Evolutionary conservation across 37 sponge, comb jelly and placozoan species (phyloP), one percentile per base, ranked within the genome.

Genomic region (Ephydatia muelleri): DNA sequence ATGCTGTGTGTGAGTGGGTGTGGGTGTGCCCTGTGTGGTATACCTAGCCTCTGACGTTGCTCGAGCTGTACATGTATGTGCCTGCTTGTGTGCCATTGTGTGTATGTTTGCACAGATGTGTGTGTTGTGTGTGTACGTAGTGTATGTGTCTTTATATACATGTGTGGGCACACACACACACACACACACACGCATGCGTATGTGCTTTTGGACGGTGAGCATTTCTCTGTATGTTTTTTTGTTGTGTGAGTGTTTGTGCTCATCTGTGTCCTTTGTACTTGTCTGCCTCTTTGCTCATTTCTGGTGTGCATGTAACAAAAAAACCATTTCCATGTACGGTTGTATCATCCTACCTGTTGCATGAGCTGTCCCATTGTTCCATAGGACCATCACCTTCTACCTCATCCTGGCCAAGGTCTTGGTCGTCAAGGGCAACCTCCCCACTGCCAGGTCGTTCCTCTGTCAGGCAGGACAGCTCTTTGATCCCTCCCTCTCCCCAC

Each of bases 1-100:
- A 14, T 31, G 72, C 23, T 35, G 33, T 71, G 72, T 71, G 72
- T 13, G 72, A 25, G 78, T 48, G 78, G 13, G 78, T 29, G 47
- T 78, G 64, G 40, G 78, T 78, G 64, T 38, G 47, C n/a, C n/a
- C n/a, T n/a, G n/a, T n/a, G n/a, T n/a, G n/a, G n/a, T n/a, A n/a
- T n/a, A n/a, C n/a, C n/a, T n/a, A n/a, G n/a, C n/a, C n/a, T n/a
- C n/a, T n/a, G n/a, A n/a, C n/a, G n/a, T n/a, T n/a, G n/a, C n/a
- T n/a, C n/a, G n/a, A n/a, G n/a, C n/a, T n/a, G n/a, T n/a, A n/a
- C n/a, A n/a, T 78, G 64, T 78, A 57, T 3, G 78, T 78, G 78
- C 47, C 29, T 76, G 77, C 3, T 36, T 76, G 49, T 40, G 78
- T 40, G 57, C 57, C 0, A 33, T 34, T 73, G 31, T 32, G 74